A percentile compares a stretch with the other conserved stretches of the same genome.
Evolutionary conservation across 2,113 vertebrate genomes (phyloP).

Genomic region (Mus musculus): GRCm39 chr1:20832001-20832500

Average conservation of each 20-base stretch:
- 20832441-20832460: neutral
- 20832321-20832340: neutral
- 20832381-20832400: neutral
- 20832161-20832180: neutral
- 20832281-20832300: neutral
- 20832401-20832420: neutral
- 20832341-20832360: neutral
- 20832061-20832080: neutral
- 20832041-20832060: neutral
- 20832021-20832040: neutral
- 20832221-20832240: neutral
- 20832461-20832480: neutral
- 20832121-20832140: neutral
- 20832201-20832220: neutral
- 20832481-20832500: neutral
- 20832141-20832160: neutral
- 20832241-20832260: neutral
- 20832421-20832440: neutral
- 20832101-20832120: neutral
- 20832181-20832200: neutral
- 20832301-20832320: neutral
- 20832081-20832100: neutral
- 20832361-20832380: constrained; percentile 6
- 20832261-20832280: neutral
- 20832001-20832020: neutral